A percentile compares a stretch with the other conserved stretches of the same genome.
Conservation (phyloP, 2,888 invertebrate species). For the Parascotia fuliginaria region DNA sequence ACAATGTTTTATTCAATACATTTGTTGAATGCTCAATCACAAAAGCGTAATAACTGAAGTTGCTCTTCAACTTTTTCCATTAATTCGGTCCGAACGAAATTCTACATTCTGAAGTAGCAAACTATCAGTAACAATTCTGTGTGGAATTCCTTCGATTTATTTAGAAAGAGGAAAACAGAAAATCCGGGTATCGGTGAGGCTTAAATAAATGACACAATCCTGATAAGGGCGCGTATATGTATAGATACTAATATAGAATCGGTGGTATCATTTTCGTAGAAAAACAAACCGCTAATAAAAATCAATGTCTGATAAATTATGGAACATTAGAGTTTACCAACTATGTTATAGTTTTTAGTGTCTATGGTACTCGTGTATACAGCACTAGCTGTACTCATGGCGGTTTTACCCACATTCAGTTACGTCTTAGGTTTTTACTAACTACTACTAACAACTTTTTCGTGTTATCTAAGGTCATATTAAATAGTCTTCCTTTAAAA, state of each 20-base stretch:
- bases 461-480: too few relatives aligned
- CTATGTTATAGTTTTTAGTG: not conserved
- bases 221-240: slow-evolving; percentile 39
- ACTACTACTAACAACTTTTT: too few relatives aligned
- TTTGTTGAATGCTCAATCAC: slow-evolving; percentile 2
- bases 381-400: too few relatives aligned
- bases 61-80: slow-evolving; percentile 7
- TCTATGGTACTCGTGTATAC: too few relatives aligned
- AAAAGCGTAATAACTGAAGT: slow-evolving; percentile 10
- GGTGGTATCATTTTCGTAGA: slow-evolving; percentile 2
- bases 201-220: slow-evolving; percentile 59
- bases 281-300: slow-evolving; percentile 10
- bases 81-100: slow-evolving; percentile 10
- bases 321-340: not conserved
- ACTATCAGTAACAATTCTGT: slow-evolving; percentile 5
- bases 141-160: slow-evolving; percentile 24
- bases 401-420: too few relatives aligned
- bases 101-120: slow-evolving; percentile 11
- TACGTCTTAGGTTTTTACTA: too few relatives aligned
- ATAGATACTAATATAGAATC: slow-evolving; percentile 46
- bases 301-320: slow-evolving; percentile 8
- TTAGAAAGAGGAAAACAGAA: slow-evolving; percentile 35
- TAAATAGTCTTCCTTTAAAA: too few relatives aligned
- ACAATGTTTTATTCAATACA: not conserved
- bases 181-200: slow-evolving; percentile 26